Evolutionary conservation across 2,113 vertebrate species (phyloP).

Genomic region (Zingel zingel): DNA sequence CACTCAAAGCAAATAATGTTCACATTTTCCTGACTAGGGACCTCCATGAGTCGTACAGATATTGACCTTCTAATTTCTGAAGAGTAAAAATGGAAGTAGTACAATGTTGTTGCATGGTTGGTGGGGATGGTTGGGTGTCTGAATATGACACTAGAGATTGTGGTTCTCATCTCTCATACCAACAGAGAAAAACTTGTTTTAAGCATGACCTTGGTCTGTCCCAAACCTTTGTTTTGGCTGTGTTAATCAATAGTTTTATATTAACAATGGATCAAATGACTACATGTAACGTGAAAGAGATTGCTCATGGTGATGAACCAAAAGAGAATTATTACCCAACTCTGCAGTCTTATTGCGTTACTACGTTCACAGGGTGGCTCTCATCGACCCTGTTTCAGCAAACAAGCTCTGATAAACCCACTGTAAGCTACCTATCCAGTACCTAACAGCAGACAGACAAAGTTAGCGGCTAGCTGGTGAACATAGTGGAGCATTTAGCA

Average conservation of each 20-base stretch:
- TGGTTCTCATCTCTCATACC: neutral
- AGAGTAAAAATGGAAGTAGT: neutral
- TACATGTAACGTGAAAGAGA: neutral
- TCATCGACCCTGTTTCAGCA: neutral
- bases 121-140: neutral
- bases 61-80: neutral
- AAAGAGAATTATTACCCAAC: no score
- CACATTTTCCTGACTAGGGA: neutral
- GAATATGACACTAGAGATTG: neutral
- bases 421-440: neutral
- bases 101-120: no score
- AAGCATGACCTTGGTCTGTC: neutral
- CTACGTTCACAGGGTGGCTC: no score
- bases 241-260: no score
- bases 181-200: neutral
- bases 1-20: neutral
- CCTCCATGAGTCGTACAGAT: neutral
- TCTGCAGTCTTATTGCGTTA: neutral
- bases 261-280: neutral
- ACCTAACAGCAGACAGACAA: neutral
- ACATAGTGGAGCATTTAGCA: no score
- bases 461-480: neutral
- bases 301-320: neutral
- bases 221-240: neutral
- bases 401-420: neutral